Percentiles rank a stretch among this genome's conserved stretches.
Conservation (phyloP, 2,797 vertebrate genomes). For the Fundulus diaphanus region DNA sequence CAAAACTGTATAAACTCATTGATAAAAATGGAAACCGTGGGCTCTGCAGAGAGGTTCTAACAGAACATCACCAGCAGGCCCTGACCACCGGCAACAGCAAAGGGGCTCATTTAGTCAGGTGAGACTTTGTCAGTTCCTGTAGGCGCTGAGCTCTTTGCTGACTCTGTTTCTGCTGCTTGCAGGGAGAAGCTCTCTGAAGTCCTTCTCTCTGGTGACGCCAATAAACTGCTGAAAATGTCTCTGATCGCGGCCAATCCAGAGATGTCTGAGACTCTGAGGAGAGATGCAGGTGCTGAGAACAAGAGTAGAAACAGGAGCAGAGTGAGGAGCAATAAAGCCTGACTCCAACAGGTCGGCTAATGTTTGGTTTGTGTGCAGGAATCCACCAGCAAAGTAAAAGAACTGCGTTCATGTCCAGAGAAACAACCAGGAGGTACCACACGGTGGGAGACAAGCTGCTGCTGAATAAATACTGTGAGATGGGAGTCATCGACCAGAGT, state of each 20-base stretch:
- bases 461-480: background rate
- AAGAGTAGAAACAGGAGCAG: background rate
- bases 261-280: conserved; percentile 11
- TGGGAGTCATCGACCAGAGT: background rate
- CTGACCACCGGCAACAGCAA: conserved; percentile 10
- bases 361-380: background rate
- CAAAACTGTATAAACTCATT: background rate
- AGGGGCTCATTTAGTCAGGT: background rate
- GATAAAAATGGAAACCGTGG: background rate
- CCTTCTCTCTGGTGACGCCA: conserved; percentile 1
- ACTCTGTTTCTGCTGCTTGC: background rate
- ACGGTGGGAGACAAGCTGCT: conserved; percentile 2
- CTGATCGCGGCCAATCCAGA: conserved; percentile 5
- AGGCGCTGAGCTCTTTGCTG: background rate
- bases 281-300: conserved; percentile 5
- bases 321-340: background rate
- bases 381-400: background rate
- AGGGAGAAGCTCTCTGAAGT: conserved; percentile 10
- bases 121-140: background rate
- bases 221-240: conserved; percentile 12
- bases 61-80: conserved; percentile 7
- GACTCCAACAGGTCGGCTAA: background rate
- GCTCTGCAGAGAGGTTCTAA: conserved; percentile 16
- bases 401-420: background rate
- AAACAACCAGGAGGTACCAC: background rate